Evolutionary conservation across 2,797 vertebrate genomes (phyloP), one percentile per base, ranked within the genome.

Genomic region (Antrozous pallidus): DNA sequence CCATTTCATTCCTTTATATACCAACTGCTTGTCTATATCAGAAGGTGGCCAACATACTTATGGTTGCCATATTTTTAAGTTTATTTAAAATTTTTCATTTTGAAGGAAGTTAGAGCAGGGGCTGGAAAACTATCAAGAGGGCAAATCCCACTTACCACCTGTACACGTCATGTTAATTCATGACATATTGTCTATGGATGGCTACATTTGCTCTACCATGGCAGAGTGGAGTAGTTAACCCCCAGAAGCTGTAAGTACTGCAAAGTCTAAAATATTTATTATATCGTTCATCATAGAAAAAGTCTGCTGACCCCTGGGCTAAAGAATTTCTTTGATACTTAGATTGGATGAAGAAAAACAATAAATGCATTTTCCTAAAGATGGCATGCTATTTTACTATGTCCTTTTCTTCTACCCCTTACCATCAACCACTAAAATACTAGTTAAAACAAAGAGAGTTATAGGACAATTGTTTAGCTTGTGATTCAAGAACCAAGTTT

Each of bases 61-160:
- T 0, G 22, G 11, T 78, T 75, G 10, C 1, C 42, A 94, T 65
- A 80, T 6, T 58, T 33, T 89, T 70, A 69, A 47, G 20, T 56
- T 45, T 20, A 69, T 8, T 81, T 78, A 88, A 73, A 75, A 42
- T 40, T n/a, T 86, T 94, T 92, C 24, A 74, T 67, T 93, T 69
- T 33, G 85, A 90, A 73, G n/a, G 42, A 22, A 70, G 58, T 6
- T 63, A 33, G 6, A 77, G 28, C 31, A 85, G n/a, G 18, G 17
- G 9, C 45, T 75, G 4, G 36, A n/a, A 17, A 74, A 31, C 17
- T 14, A 74, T 14, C 73, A 84, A 1, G 65, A n/a, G 63, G 54
- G 33, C 8, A 75, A 92, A 90, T 38, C 49, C 26, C 40, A 26
- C 1, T n/a, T 5, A n/a, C 4, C n/a, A 24, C 4, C 10, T 54